Evolutionary conservation across 2,113 vertebrate genomes (phyloP).

Genomic region (Hemibagrus wyckioides): DNA sequence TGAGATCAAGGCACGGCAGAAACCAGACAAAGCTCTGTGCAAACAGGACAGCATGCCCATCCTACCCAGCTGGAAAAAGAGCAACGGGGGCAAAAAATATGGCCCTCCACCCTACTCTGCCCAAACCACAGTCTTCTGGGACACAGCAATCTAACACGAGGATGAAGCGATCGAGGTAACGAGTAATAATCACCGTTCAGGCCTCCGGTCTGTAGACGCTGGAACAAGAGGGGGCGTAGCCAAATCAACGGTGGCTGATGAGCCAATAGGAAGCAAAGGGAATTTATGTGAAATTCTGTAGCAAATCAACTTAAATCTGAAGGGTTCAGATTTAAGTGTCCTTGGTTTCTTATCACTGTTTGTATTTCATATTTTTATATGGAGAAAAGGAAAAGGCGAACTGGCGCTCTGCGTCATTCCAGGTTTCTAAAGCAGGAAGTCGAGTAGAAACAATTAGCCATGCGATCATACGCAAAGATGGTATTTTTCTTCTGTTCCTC

Average conservation of each 20-base stretch:
- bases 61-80: conserved; percentile 94
- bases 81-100: conserved; percentile 81
- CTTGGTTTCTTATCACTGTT: conserved; percentile 58
- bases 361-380: conserved; percentile 72
- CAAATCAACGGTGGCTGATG: neutral
- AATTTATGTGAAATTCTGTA: conserved; percentile 57
- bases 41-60: conserved; percentile 97
- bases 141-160: conserved; percentile 82
- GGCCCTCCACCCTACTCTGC: conserved; percentile 89
- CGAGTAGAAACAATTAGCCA: conserved; percentile 32
- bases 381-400: conserved; percentile 53
- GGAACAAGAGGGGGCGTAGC: neutral
- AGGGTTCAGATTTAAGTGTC: conserved; percentile 42
- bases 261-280: conserved; percentile 49
- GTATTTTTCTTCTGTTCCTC: conserved; percentile 28
- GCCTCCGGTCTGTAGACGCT: neutral
- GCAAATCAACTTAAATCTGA: conserved; percentile 61
- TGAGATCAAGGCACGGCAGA: conserved; percentile 93
- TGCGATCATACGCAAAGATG: conserved; percentile 44
- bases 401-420: conserved; percentile 44
- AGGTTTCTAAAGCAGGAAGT: conserved; percentile 54
- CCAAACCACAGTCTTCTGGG: conserved; percentile 92
- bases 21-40: conserved; percentile 89
- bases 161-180: neutral
- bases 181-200: neutral